phyloP scores from a whole-genome alignment of 2,888 invertebrate species.

The Lypha dubia region DNA sequence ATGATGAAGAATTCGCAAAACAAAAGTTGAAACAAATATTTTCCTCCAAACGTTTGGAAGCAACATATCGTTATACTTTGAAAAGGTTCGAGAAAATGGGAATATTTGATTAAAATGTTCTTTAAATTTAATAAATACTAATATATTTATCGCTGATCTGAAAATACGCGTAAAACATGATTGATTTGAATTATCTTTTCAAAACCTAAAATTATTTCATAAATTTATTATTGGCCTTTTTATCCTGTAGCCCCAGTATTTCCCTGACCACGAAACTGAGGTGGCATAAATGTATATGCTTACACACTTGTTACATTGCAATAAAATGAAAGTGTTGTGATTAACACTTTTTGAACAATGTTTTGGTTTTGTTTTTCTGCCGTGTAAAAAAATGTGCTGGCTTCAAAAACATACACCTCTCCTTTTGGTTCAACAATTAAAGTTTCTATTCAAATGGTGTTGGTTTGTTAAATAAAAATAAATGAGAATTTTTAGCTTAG shows the following conservation, averaged over 20 bases:
- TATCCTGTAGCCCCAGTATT: too few relatives aligned
- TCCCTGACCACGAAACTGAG: too few relatives aligned
- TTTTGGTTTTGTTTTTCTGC: not conserved
- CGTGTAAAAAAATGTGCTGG: not conserved
- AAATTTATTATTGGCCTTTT: too few relatives aligned
- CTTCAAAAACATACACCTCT: too few relatives aligned
- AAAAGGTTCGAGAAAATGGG: constrained; percentile 74
- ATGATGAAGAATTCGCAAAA: constrained; percentile 67
- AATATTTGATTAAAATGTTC: constrained; percentile 67
- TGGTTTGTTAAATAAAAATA: constrained; percentile 25
- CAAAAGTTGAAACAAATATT: constrained; percentile 71
- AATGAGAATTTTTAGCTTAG: constrained; percentile 37
- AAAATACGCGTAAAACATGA: not conserved
- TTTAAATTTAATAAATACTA: not conserved
- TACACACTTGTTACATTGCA: constrained; percentile 78
- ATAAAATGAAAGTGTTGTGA: constrained; percentile 78
- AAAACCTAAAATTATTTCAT: too few relatives aligned
- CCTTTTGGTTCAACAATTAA: too few relatives aligned
- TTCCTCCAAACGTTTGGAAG: constrained; percentile 68
- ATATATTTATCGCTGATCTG: not conserved
- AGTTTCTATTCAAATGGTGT: constrained; percentile 43
- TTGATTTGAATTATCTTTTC: too few relatives aligned
- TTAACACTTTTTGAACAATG: constrained; percentile 47
- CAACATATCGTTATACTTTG: constrained; percentile 73
- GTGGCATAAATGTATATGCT: too few relatives aligned